These are phyloP conservation scores for Imbricaverruca yamaguchii DNA, from an alignment of 2,888 invertebrate genomes.

Conservation along the genomic window DNA sequence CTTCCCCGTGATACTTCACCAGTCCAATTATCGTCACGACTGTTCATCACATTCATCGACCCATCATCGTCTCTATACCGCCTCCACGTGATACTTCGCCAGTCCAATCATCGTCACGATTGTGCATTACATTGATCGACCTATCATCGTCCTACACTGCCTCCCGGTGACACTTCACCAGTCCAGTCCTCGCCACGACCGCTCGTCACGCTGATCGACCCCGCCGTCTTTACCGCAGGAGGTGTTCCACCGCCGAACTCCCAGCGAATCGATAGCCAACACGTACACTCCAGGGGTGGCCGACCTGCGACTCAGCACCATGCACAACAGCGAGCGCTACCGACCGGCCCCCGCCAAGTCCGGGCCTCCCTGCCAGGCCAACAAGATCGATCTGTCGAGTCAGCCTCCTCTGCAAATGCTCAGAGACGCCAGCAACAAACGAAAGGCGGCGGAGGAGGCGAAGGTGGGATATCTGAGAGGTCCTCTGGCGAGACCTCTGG, in stretches of 20 bases:
- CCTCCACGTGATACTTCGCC: too few relatives aligned
- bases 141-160: too few relatives aligned
- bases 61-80: too few relatives aligned
- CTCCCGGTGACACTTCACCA: too few relatives aligned
- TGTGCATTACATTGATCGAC: too few relatives aligned
- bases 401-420: background rate
- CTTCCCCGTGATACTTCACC: too few relatives aligned
- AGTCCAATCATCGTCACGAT: too few relatives aligned
- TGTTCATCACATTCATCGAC: too few relatives aligned
- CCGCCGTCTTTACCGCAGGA: background rate
- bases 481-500: too few relatives aligned
- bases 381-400: background rate
- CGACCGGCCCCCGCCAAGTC: background rate
- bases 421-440: background rate
- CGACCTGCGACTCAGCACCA: background rate
- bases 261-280: background rate
- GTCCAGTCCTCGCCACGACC: too few relatives aligned
- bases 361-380: background rate
- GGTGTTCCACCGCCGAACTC: background rate
- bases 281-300: conserved; percentile 1
- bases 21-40: too few relatives aligned
- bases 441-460: background rate
- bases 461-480: background rate
- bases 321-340: conserved; percentile 10
- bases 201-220: too few relatives aligned